Conservation (phyloP, 2,888 invertebrate genomes). For the Volucella bombylans region DNA sequence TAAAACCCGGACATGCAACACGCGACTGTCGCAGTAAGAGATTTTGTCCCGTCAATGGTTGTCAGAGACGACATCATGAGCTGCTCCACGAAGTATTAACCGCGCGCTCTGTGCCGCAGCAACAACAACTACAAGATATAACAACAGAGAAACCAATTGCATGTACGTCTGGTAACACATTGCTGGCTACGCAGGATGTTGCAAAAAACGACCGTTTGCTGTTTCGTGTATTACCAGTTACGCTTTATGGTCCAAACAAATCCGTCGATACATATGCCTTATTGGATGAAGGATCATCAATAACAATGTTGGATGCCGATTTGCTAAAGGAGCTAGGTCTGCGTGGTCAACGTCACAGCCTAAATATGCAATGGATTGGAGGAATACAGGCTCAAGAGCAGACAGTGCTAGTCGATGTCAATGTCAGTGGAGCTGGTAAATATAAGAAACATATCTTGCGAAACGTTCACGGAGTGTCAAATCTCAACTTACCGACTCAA, state of each 20-base stretch:
- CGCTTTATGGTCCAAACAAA: not conserved
- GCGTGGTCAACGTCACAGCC: slow-evolving; percentile 1
- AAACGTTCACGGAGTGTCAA: slow-evolving; percentile 27
- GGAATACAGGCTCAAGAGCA: slow-evolving; percentile 28
- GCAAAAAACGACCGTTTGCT: not conserved
- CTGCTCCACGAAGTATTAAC: slow-evolving; percentile 20
- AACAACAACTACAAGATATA: not conserved
- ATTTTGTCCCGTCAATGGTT: slow-evolving; percentile 17
- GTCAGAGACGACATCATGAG: slow-evolving; percentile 24
- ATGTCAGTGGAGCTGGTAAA: slow-evolving; percentile 50
- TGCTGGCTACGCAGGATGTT: slow-evolving; percentile 5
- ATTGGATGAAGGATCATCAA: no score
- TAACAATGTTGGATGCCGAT: slow-evolving; percentile 10
- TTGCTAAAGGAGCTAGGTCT: slow-evolving; percentile 10
- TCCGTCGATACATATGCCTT: no score
- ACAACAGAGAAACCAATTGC: not conserved
- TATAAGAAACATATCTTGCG: slow-evolving; percentile 24
- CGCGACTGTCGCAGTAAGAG: slow-evolving; percentile 11
- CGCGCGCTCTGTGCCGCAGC: not conserved
- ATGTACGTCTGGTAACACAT: slow-evolving; percentile 1
- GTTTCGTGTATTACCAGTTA: not conserved
- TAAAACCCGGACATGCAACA: slow-evolving; percentile 20
- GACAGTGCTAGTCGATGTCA: slow-evolving; percentile 39
- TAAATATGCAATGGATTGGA: slow-evolving; percentile 59
- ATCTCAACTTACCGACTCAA: slow-evolving; percentile 44